Conservation (phyloP, 2,888 invertebrate species). For the Rhabditoides inermis region DNA sequence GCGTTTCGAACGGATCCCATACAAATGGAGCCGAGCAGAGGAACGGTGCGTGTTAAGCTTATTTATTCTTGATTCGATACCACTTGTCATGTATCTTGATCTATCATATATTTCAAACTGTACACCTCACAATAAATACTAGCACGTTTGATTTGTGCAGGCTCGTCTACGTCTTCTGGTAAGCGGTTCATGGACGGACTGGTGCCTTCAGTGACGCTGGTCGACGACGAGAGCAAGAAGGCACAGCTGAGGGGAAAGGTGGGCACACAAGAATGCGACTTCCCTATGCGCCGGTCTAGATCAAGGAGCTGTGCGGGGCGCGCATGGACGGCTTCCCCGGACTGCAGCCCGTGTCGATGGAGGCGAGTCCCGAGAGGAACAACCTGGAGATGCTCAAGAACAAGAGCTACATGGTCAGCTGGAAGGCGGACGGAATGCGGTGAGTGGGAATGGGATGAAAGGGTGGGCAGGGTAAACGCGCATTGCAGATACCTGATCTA, state of each 20-base stretch:
- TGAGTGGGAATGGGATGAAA: conserved; percentile 46
- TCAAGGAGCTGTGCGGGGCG: conserved; percentile 28
- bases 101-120: too few relatives aligned
- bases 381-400: conserved; percentile 71
- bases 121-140: too few relatives aligned
- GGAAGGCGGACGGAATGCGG: conserved; percentile 98
- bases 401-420: conserved; percentile 87
- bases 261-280: conserved; percentile 8
- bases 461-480: not conserved
- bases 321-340: conserved; percentile 77
- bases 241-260: conserved; percentile 20
- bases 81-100: too few relatives aligned
- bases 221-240: conserved; percentile 24
- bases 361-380: conserved; percentile 52
- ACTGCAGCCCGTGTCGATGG: conserved; percentile 94
- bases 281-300: too few relatives aligned
- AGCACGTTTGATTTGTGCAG: too few relatives aligned
- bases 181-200: conserved; percentile 46
- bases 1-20: not conserved
- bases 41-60: too few relatives aligned
- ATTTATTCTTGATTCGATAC: too few relatives aligned
- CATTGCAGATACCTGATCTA: conserved; percentile 83
- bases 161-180: too few relatives aligned
- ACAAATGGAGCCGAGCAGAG: conserved; percentile 1
- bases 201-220: conserved; percentile 22